A percentile compares a stretch with the other conserved stretches of the same genome.
Conservation (phyloP, 2,888 invertebrate species). For the Atrina japonica region DNA sequence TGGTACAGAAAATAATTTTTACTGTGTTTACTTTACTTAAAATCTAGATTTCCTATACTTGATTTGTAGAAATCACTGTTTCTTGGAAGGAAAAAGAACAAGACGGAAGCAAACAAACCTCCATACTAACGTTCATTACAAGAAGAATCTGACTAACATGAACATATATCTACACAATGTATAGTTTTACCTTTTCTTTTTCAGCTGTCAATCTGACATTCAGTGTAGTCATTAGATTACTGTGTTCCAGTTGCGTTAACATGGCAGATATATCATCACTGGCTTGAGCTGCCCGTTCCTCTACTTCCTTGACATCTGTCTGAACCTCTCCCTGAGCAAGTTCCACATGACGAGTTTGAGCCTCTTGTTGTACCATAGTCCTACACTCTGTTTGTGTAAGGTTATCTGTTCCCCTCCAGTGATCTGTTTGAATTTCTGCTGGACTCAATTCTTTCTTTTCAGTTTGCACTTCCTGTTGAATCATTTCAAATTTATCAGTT, state of each 20-base stretch:
- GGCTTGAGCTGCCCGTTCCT: constrained; percentile 1
- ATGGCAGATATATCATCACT: background rate
- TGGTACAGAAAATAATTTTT: no score
- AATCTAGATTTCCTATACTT: no score
- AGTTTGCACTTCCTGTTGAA: constrained; percentile 49
- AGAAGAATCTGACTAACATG: no score
- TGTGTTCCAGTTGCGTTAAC: constrained; percentile 9
- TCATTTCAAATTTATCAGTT: constrained; percentile 29
- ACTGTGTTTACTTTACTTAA: no score
- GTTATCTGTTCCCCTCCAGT: constrained; percentile 34
- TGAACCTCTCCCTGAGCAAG: constrained; percentile 21
- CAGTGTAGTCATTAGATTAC: constrained; percentile 13
- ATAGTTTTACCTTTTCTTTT: constrained; percentile 23
- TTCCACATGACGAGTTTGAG: constrained; percentile 27
- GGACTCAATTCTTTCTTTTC: constrained; percentile 34
- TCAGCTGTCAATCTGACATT: constrained; percentile 24
- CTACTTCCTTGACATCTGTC: constrained; percentile 23
- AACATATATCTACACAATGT: background rate
- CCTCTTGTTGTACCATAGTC: constrained; percentile 43
- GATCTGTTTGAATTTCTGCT: constrained; percentile 50
- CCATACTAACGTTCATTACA: no score
- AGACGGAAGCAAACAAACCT: no score
- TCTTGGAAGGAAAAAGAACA: no score
- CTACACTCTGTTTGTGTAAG: constrained; percentile 44
- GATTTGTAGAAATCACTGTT: no score